Percentiles rank a stretch among this genome's conserved stretches.
Evolutionary conservation across 2,888 invertebrate genomes (phyloP).

Genomic region (Ectobius pallidus): DNA sequence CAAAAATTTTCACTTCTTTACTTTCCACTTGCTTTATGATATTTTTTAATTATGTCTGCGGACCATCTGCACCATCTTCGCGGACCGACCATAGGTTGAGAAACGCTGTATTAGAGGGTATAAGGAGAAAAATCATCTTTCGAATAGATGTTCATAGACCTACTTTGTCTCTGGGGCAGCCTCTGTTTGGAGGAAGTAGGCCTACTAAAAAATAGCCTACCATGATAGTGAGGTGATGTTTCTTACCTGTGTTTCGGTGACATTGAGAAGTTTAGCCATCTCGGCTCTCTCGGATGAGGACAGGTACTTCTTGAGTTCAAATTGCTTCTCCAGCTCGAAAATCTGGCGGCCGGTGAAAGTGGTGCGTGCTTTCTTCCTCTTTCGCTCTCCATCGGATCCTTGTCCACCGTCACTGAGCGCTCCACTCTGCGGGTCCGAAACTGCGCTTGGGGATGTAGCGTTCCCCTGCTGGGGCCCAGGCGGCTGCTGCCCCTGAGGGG

Average conservation of each 20-base stretch:
- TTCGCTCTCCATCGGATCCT: slow-evolving; percentile 54
- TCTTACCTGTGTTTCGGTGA: slow-evolving; percentile 96
- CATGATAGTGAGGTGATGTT: too few species aligned
- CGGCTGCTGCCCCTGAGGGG: slow-evolving; percentile 37
- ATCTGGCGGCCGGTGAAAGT: slow-evolving; percentile 96
- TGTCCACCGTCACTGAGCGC: slow-evolving; percentile 38
- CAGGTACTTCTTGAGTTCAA: slow-evolving; percentile 94
- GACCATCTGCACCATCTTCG: too few species aligned
- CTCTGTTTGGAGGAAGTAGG: too few species aligned
- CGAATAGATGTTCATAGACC: too few species aligned
- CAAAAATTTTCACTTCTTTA: too few species aligned
- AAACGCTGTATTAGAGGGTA: too few species aligned
- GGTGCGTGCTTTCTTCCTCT: slow-evolving; percentile 88
- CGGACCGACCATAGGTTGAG: too few species aligned
- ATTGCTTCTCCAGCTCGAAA: slow-evolving; percentile 95
- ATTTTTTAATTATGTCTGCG: too few species aligned
- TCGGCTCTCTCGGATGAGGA: slow-evolving; percentile 93
- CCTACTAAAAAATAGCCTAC: too few species aligned
- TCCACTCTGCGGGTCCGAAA: slow-evolving; percentile 39
- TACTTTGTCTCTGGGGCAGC: too few species aligned
- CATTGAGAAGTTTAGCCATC: slow-evolving; percentile 91
- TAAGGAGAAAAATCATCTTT: too few species aligned
- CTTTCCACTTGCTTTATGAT: too few species aligned
- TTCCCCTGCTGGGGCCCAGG: slow-evolving; percentile 60
- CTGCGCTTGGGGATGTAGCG: slow-evolving; percentile 51